Conservation (phyloP, 2,797 vertebrate species). For the Acanthornis magna region DNA sequence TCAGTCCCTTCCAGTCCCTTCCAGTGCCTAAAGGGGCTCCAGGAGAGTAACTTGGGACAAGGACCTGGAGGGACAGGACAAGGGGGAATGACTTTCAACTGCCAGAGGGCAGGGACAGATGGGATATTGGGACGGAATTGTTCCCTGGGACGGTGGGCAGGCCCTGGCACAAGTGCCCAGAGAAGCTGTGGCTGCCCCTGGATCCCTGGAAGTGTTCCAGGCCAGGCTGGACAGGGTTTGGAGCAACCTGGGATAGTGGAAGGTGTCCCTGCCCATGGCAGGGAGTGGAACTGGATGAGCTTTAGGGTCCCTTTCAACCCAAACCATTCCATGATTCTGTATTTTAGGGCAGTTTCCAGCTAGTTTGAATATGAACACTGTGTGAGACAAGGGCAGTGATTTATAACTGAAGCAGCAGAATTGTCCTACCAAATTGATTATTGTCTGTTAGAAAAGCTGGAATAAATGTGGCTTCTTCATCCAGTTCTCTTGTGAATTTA, state of each 20-base stretch:
- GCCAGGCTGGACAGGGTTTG: accelerated
- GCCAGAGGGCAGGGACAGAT: not conserved
- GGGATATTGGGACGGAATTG: accelerated
- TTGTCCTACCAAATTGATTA: not conserved
- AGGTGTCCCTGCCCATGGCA: not conserved
- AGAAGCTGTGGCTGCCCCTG: not conserved
- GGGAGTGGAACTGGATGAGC: accelerated
- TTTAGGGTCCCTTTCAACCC: not conserved
- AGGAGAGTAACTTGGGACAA: not conserved
- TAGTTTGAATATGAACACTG: not conserved
- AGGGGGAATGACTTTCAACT: not conserved
- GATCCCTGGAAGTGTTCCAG: not conserved
- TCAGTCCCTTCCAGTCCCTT: not conserved
- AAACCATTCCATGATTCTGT: not conserved
- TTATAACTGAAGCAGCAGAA: not conserved
- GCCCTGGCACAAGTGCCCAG: not conserved
- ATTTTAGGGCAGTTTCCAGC: not conserved
- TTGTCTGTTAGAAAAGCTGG: not conserved
- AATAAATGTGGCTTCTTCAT: not conserved
- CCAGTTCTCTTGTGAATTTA: not conserved
- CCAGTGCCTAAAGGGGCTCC: not conserved
- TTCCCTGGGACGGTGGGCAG: accelerated
- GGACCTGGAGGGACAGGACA: not conserved
- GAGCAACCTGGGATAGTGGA: accelerated
- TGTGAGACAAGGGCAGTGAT: not conserved